Evolutionary conservation across 2,797 vertebrate species (phyloP).

Genomic region (Paratrypauchen microcephalus): DNA sequence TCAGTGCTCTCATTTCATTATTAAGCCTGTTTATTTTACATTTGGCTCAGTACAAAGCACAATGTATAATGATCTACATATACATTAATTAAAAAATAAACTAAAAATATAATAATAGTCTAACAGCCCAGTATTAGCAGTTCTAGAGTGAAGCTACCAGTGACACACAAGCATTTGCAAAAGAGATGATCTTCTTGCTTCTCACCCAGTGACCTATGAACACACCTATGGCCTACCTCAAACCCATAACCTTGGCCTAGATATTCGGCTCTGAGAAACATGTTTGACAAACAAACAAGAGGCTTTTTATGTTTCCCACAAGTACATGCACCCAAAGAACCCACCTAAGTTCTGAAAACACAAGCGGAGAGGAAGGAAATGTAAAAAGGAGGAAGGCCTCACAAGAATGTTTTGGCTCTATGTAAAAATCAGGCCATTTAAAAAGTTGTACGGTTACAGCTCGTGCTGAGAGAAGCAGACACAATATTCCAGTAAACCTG

Average conservation of each 20-base stretch:
- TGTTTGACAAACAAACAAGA: slow-evolving; percentile 18
- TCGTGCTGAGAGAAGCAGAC: background rate
- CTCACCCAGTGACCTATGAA: slow-evolving; percentile 3
- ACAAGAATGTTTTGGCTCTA: background rate
- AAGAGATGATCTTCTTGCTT: background rate
- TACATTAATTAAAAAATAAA: background rate
- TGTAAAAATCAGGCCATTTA: slow-evolving; percentile 1
- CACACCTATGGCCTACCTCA: background rate
- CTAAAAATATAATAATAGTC: background rate
- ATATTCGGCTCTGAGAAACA: slow-evolving; percentile 26
- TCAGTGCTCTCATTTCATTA: too few species aligned
- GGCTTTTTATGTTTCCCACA: slow-evolving; percentile 20
- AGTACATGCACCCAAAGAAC: slow-evolving; percentile 7
- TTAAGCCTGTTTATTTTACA: too few species aligned
- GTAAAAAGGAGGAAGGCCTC: slow-evolving; percentile 2
- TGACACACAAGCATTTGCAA: background rate
- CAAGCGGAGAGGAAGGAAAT: slow-evolving; percentile 22
- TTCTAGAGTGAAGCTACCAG: background rate
- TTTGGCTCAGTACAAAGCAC: too few species aligned
- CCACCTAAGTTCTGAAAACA: slow-evolving; percentile 8
- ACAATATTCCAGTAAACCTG: background rate
- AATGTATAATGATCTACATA: too few species aligned
- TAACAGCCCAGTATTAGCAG: background rate
- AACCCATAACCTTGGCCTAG: slow-evolving; percentile 21
- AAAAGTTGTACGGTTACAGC: background rate